Evolutionary conservation across 2,113 vertebrate genomes (phyloP).

Genomic region (human): GRCh38 chr16:77395501-77396000

Average conservation of each 20-base stretch:
- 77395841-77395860: not conserved
- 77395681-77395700: not conserved
- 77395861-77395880: not conserved
- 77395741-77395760: not conserved
- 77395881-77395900: not conserved
- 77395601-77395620: accelerated
- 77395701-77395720: not conserved
- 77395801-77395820: not conserved
- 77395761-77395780: not conserved
- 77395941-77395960: not conserved
- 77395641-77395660: not conserved
- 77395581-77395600: not conserved
- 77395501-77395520: not conserved
- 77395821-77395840: not conserved
- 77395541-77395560: not conserved
- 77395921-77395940: not conserved
- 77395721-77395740: not conserved
- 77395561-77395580: not conserved
- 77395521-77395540: not conserved
- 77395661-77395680: not conserved
- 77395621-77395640: not conserved
- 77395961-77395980: not conserved
- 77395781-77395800: not conserved
- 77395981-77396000: not conserved
- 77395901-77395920: too few relatives aligned